Evolutionary conservation across 2,797 vertebrate species (phyloP).

Genomic region (Novumbra hubbsi): DNA sequence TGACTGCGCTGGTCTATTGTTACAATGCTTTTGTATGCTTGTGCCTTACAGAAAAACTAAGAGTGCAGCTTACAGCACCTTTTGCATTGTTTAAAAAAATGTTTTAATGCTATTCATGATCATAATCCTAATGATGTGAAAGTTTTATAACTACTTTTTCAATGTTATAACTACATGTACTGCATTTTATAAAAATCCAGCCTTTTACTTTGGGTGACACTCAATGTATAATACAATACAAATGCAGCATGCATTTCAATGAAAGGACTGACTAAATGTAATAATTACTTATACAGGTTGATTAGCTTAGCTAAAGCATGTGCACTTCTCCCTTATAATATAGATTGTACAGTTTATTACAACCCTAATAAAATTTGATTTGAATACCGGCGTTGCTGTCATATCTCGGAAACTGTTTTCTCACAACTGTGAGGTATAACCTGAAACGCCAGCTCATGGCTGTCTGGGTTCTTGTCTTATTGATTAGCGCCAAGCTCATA

Average conservation of each 20-base stretch:
- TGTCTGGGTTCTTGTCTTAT: not conserved
- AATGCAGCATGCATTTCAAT: not conserved
- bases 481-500: not conserved
- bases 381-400: slow-evolving; percentile 29
- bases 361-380: slow-evolving; percentile 52
- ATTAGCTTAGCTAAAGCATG: slow-evolving; percentile 39
- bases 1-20: slow-evolving; percentile 36
- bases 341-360: slow-evolving; percentile 50
- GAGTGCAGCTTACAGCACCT: not conserved
- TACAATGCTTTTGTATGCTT: slow-evolving; percentile 47
- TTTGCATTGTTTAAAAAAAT: too few species aligned
- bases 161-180: slow-evolving; percentile 43
- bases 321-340: slow-evolving; percentile 40
- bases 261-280: slow-evolving; percentile 36
- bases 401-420: not conserved
- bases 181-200: slow-evolving; percentile 50
- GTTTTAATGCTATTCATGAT: not conserved
- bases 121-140: slow-evolving; percentile 31
- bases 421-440: not conserved
- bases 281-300: slow-evolving; percentile 22
- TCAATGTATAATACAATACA: slow-evolving; percentile 25
- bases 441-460: not conserved
- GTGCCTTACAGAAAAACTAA: slow-evolving; percentile 49
- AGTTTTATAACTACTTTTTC: too few species aligned
- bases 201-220: slow-evolving; percentile 31